These are phyloP conservation scores for Oenanthe melanoleuca DNA, from an alignment of 2,113 vertebrate species.

Conservation along the genomic window DNA sequence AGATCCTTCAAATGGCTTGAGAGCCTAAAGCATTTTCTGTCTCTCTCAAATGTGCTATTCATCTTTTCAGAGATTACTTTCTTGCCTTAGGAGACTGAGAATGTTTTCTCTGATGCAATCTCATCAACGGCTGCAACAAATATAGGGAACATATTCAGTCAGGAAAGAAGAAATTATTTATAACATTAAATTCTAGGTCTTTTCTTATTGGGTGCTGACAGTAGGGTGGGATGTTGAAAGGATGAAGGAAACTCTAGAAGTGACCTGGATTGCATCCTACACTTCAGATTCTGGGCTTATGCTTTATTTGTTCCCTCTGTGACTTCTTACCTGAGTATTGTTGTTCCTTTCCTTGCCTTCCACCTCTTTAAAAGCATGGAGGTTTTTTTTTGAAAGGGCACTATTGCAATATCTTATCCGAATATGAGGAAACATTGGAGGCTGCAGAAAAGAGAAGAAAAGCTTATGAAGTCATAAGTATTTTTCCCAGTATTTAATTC, in stretches of 20 bases:
- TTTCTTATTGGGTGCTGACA: neutral
- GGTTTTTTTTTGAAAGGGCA: neutral
- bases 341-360: neutral
- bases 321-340: neutral
- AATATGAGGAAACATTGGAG: neutral
- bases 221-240: neutral
- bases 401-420: neutral
- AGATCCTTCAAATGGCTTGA: neutral
- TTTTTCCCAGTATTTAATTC: fast-evolving
- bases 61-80: neutral
- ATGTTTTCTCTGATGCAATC: neutral
- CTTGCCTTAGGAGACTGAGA: neutral
- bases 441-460: neutral
- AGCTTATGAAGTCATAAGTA: neutral
- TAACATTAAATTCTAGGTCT: neutral
- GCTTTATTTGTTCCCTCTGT: neutral
- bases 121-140: neutral
- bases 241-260: neutral
- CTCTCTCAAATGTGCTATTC: neutral
- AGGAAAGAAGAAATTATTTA: neutral
- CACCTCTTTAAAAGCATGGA: fast-evolving
- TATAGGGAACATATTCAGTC: neutral
- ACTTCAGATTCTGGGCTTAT: neutral
- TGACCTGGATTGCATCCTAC: neutral
- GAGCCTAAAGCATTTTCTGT: neutral